Base-by-base conservation (phyloP, 2,113 vertebrate genomes). In the Dipodomys spectabilis region DNA sequence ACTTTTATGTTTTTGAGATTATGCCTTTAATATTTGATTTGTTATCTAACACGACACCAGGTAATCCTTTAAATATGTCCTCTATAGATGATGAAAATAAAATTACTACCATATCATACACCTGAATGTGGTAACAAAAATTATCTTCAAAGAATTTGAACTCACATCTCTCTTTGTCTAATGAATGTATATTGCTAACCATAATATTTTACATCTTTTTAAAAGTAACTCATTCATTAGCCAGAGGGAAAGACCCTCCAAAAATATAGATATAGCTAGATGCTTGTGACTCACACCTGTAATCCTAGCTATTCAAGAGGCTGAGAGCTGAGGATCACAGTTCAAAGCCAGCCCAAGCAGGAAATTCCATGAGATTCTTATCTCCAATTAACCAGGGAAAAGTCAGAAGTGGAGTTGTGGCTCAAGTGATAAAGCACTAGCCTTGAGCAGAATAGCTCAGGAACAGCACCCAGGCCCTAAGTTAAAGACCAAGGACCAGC, bases 191-290 rank as follows among this genome's bases (percentile, higher is more conserved):
- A 16, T 20, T 78, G 8, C 13, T 18, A 86, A 10, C 19, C 30
- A 85, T 83, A 19, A 74, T 73, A 64, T 83, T 44, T 65, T 11
- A 23, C 1, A 77, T 19, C 25, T 49, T 35, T 82, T 71, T 53
- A 86, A 90, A 95, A 86, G 45, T 69, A 95, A 65, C 30, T 79
- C 30, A 88, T 18, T 78, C 69, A 68, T 32, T 72, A 86, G 7
- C 9, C 11, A 72, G 7, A 86, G 30, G 15, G 83, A 71, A 79
- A 86, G 15, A 81, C 28, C 20, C 35, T 93, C 60, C 60, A 93
- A 92, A 45, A 12, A 35, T 64, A 22, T 49, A 23, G 49, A 49
- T 49, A 49, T 12, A 49, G 49, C 49, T 12, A 49, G 49, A 12
- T 49, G 49, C 49, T 49, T 10, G 49, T 49, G 8, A 12, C 49